phyloP scores from a whole-genome alignment of 2,797 vertebrate species.

The Scleropages formosus region DNA sequence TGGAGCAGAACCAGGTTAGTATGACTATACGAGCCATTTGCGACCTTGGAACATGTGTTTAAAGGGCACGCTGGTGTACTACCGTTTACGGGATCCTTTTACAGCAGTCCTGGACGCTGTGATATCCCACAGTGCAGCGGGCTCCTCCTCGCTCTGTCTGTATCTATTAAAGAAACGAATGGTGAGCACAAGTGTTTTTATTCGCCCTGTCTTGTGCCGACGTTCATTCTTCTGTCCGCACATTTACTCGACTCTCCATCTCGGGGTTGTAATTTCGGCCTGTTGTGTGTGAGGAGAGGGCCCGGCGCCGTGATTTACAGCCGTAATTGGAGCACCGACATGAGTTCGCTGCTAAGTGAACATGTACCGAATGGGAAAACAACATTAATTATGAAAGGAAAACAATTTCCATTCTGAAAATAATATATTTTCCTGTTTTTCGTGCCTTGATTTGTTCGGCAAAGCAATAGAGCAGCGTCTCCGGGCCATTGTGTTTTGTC shows the following conservation, averaged over 20 bases:
- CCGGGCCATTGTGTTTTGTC: slow-evolving; percentile 5
- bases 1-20: too few species aligned
- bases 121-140: too few species aligned
- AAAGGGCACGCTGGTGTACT: too few species aligned
- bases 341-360: slow-evolving; percentile 6
- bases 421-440: slow-evolving; percentile 26
- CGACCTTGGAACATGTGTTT: too few species aligned
- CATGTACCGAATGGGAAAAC: slow-evolving; percentile 19
- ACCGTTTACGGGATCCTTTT: too few species aligned
- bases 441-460: slow-evolving; percentile 16
- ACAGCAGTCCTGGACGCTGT: too few species aligned
- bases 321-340: slow-evolving; percentile 17
- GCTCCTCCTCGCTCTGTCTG: background rate
- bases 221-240: background rate
- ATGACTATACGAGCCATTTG: too few species aligned
- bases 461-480: slow-evolving; percentile 21
- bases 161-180: background rate
- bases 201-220: background rate
- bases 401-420: slow-evolving; percentile 27
- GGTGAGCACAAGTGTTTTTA: background rate
- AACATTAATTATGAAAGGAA: slow-evolving; percentile 29
- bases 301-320: background rate
- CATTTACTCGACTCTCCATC: background rate
- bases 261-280: background rate
- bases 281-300: background rate